Conservation (phyloP, 2,888 invertebrate genomes). For the Rotaria sp. region DNA sequence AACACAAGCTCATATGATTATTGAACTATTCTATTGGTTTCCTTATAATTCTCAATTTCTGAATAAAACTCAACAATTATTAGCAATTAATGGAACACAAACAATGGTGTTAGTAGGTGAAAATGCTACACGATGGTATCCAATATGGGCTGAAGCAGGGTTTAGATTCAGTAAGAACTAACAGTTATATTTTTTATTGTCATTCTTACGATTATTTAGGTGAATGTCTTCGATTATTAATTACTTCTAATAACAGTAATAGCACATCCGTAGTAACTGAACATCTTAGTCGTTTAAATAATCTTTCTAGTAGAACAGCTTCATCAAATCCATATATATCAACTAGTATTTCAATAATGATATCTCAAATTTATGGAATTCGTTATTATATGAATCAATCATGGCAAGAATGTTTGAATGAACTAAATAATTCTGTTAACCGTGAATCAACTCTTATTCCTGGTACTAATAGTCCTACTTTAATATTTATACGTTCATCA, state of each 20-base stretch:
- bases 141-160: not conserved
- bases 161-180: not conserved
- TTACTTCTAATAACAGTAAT: not conserved
- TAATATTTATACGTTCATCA: not conserved
- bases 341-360: not conserved
- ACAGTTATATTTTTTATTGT: not conserved
- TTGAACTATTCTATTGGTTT: not conserved
- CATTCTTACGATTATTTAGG: not conserved
- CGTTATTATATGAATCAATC: not conserved
- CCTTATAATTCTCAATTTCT: not conserved
- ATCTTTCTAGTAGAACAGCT: not conserved
- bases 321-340: not conserved
- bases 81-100: not conserved
- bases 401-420: not conserved
- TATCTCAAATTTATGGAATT: not conserved
- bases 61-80: not conserved
- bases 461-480: not conserved
- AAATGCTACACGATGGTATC: not conserved
- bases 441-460: not conserved
- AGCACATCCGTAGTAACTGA: not conserved
- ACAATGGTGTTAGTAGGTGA: not conserved
- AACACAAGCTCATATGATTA: not conserved
- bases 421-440: not conserved
- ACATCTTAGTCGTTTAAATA: not conserved
- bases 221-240: not conserved